Evolutionary conservation across 2,888 invertebrate species (phyloP).

Genomic region (Troilus luridus): DNA sequence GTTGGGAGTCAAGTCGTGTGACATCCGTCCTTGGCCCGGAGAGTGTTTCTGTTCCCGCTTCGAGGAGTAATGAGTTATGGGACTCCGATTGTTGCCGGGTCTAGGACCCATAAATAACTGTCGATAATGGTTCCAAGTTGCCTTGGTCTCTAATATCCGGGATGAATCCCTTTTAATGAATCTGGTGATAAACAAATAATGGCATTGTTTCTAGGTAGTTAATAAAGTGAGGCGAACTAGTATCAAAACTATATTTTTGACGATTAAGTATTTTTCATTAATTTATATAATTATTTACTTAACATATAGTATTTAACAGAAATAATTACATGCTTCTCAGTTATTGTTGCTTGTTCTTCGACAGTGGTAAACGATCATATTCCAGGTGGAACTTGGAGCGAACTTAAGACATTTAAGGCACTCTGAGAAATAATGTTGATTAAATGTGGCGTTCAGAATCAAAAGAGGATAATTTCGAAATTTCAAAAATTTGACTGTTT

Average conservation of each 20-base stretch:
- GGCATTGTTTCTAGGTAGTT: not conserved
- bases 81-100: conserved; percentile 30
- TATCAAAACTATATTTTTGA: not conserved
- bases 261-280: not conserved
- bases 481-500: too few relatives aligned
- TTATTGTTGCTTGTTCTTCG: too few relatives aligned
- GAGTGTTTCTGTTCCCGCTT: not conserved
- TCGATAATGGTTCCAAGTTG: conserved; percentile 18
- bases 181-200: too few relatives aligned
- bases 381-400: too few relatives aligned
- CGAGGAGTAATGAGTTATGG: not conserved
- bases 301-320: too few relatives aligned
- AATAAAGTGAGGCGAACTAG: not conserved
- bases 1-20: conserved; percentile 8
- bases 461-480: too few relatives aligned
- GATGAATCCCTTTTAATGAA: not conserved
- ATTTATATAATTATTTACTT: too few relatives aligned
- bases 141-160: conserved; percentile 28
- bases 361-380: too few relatives aligned
- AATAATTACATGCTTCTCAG: too few relatives aligned
- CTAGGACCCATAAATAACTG: not conserved
- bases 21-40: conserved; percentile 23
- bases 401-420: too few relatives aligned
- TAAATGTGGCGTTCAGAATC: too few relatives aligned
- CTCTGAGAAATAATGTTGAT: too few relatives aligned